These are phyloP conservation scores for Drosophila sordidula DNA, from an alignment of 2,888 invertebrate genomes.

Conservation along the genomic window DNA sequence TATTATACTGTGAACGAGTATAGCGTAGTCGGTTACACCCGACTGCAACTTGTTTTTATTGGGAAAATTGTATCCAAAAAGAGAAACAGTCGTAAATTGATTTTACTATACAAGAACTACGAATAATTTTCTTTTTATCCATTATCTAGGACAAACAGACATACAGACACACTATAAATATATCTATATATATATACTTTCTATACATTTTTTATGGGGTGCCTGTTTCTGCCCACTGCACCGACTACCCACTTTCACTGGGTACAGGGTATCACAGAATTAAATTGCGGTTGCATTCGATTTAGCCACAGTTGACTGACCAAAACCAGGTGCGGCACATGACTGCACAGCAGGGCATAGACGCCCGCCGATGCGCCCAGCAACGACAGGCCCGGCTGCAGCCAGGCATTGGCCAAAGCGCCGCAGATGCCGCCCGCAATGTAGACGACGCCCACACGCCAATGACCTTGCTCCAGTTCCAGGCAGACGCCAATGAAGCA, in stretches of 20 bases:
- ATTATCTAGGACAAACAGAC: no score
- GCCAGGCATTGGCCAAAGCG: constrained; percentile 90
- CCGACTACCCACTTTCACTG: background rate
- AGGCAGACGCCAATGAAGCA: constrained; percentile 85
- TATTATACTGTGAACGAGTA: no score
- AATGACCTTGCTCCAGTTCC: constrained; percentile 91
- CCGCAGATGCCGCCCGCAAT: constrained; percentile 91
- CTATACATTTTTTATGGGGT: no score
- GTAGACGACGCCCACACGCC: constrained; percentile 90
- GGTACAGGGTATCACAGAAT: constrained; percentile 9
- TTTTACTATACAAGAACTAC: no score
- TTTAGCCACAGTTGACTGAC: constrained; percentile 84
- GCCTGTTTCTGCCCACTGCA: background rate
- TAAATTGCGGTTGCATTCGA: constrained; percentile 56
- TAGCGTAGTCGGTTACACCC: no score
- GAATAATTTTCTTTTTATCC: no score
- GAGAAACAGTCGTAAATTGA: no score
- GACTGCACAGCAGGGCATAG: constrained; percentile 94
- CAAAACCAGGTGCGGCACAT: constrained; percentile 93
- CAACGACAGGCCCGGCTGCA: constrained; percentile 91
- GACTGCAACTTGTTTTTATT: no score
- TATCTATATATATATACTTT: no score
- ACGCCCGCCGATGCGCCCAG: constrained; percentile 96
- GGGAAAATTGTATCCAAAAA: no score
- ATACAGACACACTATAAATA: no score